Evolutionary conservation across 1,140 invertebrate species (phyloP).

Genomic region (Orchesella cincta): DNA sequence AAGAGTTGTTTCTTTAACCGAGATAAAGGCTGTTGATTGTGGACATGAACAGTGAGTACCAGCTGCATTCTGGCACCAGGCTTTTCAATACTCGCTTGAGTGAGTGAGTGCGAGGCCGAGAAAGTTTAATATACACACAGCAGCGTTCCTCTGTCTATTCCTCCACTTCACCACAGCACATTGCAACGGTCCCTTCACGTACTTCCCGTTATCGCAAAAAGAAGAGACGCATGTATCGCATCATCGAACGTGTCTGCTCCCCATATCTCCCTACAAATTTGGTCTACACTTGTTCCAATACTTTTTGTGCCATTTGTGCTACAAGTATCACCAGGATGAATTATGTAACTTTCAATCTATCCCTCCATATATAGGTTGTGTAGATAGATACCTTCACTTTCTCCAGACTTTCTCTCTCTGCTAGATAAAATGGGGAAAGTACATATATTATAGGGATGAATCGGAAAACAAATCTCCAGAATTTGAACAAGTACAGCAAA

Average conservation of each 20-base stretch:
- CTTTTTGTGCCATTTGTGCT: not conserved
- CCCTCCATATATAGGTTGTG: too few species aligned
- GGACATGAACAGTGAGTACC: too few species aligned
- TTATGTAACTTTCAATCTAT: not conserved
- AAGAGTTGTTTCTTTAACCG: not conserved
- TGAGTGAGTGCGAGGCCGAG: too few species aligned
- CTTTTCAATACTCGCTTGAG: too few species aligned
- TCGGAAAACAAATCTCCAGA: not conserved
- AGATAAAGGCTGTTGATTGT: constrained; percentile 18
- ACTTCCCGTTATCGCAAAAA: not conserved
- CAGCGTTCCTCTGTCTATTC: too few species aligned
- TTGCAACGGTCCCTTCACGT: too few species aligned
- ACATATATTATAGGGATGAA: not conserved
- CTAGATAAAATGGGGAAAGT: too few species aligned
- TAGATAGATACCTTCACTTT: not conserved
- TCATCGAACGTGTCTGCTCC: not conserved
- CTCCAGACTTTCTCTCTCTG: not conserved
- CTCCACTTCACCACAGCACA: too few species aligned
- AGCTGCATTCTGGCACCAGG: too few species aligned
- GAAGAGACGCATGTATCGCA: not conserved
- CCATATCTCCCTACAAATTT: too few species aligned
- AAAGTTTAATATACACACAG: not conserved
- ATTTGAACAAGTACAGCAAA: not conserved
- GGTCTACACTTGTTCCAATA: too few species aligned
- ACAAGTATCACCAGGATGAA: not conserved